Evolutionary conservation across 2,888 invertebrate genomes (phyloP).

Genomic region (Rhodophaea formosa): DNA sequence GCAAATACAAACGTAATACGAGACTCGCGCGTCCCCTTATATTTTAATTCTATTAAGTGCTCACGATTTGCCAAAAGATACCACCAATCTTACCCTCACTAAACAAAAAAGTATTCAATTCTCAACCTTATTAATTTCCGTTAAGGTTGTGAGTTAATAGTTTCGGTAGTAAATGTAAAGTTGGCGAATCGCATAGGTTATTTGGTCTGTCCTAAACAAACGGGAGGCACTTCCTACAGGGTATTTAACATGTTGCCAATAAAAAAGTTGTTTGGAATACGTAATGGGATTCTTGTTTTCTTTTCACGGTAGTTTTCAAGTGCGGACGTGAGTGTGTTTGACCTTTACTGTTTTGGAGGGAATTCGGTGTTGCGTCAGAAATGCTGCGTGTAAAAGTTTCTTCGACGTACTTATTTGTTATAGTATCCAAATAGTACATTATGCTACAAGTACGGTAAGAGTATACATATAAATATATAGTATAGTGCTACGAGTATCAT

Average conservation of each 20-base stretch:
- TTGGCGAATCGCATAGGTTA: slow-evolving; percentile 33
- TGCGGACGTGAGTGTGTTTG: slow-evolving; percentile 1
- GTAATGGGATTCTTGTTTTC: slow-evolving; percentile 55
- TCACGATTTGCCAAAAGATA: slow-evolving; percentile 20
- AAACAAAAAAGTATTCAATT: slow-evolving; percentile 9
- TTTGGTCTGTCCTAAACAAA: slow-evolving; percentile 54
- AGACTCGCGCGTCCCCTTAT: slow-evolving; percentile 33
- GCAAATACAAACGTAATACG: slow-evolving; percentile 36
- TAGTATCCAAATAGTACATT: no score
- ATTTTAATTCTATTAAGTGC: slow-evolving; percentile 47
- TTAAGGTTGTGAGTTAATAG: slow-evolving; percentile 5
- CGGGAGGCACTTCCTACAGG: slow-evolving; percentile 44
- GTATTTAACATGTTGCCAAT: slow-evolving; percentile 61
- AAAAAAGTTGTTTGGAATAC: slow-evolving; percentile 60
- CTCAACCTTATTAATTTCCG: slow-evolving; percentile 14
- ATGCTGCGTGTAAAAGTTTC: background rate
- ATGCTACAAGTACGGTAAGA: no score
- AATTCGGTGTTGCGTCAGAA: background rate
- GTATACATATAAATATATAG: no score
- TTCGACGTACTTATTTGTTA: no score
- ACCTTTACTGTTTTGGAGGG: background rate
- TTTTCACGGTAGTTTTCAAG: slow-evolving; percentile 33
- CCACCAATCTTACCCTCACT: background rate
- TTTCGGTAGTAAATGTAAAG: slow-evolving; percentile 18
- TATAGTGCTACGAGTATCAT: no score